These are phyloP conservation scores for Penaeus vannamei DNA, from an alignment of 1,140 invertebrate species.

Conservation along the genomic window DNA sequence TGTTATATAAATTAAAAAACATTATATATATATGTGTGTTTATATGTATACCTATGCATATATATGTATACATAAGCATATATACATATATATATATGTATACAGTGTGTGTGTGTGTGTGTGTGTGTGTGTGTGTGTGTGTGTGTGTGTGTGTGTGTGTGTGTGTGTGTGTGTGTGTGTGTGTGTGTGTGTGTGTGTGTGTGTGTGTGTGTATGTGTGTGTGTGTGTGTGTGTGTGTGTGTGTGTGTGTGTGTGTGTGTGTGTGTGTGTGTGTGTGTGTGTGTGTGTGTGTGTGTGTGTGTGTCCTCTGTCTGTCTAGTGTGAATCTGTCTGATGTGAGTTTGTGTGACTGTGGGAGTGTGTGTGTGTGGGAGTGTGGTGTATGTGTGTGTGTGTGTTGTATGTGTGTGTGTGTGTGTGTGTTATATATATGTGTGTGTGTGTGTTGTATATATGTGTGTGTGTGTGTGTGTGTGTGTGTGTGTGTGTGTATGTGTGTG, in stretches of 20 bases:
- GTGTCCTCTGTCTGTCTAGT: no score
- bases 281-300: slow-evolving; percentile 8
- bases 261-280: neutral
- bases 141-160: neutral
- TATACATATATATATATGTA: slow-evolving; percentile 36
- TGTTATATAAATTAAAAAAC: neutral
- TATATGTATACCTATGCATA: neutral
- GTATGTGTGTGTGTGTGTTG: no score
- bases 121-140: neutral
- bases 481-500: neutral
- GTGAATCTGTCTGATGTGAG: no score
- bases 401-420: slow-evolving; percentile 10
- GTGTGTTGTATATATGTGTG: slow-evolving; percentile 3
- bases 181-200: neutral
- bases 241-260: neutral
- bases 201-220: neutral
- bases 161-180: neutral
- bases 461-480: neutral
- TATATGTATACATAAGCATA: neutral
- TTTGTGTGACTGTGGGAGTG: no score
- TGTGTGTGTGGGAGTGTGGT: no score
- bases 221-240: slow-evolving; percentile 20
- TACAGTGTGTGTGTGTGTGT: slow-evolving; percentile 32
- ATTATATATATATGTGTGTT: no score
- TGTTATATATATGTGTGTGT: slow-evolving; percentile 11